A percentile compares a stretch with the other conserved stretches of the same genome.
Evolutionary conservation across 1,140 invertebrate genomes (phyloP).

Genomic region (Halesus radiatus): DNA sequence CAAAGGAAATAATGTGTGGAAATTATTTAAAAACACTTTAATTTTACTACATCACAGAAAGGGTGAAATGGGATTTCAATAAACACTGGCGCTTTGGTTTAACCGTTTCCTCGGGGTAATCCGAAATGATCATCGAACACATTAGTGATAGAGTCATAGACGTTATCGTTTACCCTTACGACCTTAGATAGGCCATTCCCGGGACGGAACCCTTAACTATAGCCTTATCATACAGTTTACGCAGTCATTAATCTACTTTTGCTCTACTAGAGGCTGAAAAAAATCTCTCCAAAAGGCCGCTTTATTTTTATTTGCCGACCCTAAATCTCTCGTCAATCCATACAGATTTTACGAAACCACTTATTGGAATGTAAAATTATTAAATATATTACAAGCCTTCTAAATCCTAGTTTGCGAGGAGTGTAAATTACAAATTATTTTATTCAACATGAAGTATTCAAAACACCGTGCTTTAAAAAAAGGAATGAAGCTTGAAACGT

Average conservation of each 20-base stretch:
- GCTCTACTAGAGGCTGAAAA: neutral
- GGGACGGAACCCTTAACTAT: neutral
- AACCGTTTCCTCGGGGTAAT: slow-evolving; percentile 6
- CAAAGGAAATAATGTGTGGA: too few species aligned
- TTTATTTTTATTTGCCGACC: slow-evolving; percentile 8
- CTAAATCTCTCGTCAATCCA: neutral
- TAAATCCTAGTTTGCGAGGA: too few species aligned
- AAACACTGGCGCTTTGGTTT: too few species aligned
- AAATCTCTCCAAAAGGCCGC: neutral
- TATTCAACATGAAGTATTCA: too few species aligned
- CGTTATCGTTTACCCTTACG: slow-evolving; percentile 11
- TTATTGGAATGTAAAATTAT: neutral
- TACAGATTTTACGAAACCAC: neutral
- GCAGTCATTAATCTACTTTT: slow-evolving; percentile 15
- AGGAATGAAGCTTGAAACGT: too few species aligned
- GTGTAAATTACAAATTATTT: too few species aligned
- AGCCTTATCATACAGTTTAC: slow-evolving; percentile 12
- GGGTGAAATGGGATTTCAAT: too few species aligned
- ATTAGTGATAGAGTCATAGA: slow-evolving; percentile 2
- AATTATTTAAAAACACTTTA: too few species aligned
- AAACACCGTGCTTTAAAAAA: too few species aligned
- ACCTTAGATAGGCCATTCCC: neutral
- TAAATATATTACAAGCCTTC: too few species aligned
- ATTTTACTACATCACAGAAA: too few species aligned
- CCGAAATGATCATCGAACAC: neutral